Conservation (phyloP, 35 echinoderm and acorn worm genomes). For the Holothuria glaberrima region DNA sequence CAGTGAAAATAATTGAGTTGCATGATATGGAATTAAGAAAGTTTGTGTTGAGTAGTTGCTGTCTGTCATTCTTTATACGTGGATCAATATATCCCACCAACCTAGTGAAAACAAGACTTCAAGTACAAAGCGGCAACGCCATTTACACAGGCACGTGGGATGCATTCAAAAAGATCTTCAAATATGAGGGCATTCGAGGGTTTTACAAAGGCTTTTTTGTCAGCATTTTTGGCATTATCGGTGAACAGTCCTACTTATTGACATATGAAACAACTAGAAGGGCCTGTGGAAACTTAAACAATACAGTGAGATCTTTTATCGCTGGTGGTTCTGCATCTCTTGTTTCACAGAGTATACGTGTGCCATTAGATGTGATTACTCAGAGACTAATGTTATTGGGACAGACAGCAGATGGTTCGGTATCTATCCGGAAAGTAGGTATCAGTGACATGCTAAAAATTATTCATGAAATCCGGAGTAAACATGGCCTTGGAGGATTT, state of each 20-base stretch:
- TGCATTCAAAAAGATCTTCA: slow-evolving; percentile 88
- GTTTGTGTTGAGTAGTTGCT: slow-evolving; percentile 75
- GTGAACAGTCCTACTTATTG: slow-evolving; percentile 86
- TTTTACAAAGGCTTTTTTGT: slow-evolving; percentile 95
- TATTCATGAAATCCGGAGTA: slow-evolving; percentile 49
- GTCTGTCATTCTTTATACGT: slow-evolving; percentile 75
- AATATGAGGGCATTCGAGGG: slow-evolving; percentile 87
- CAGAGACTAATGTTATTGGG: slow-evolving; percentile 90
- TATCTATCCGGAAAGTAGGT: slow-evolving; percentile 62
- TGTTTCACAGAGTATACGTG: slow-evolving; percentile 87
- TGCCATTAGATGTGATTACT: slow-evolving; percentile 89
- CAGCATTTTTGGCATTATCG: slow-evolving; percentile 75
- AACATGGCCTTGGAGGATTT: slow-evolving; percentile 81
- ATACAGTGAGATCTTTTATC: slow-evolving; percentile 74
- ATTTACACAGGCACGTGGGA: slow-evolving; percentile 94
- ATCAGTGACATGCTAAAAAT: slow-evolving; percentile 65
- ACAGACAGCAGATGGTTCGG: slow-evolving; percentile 58
- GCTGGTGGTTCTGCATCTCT: slow-evolving; percentile 86
- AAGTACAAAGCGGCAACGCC: slow-evolving; percentile 81
- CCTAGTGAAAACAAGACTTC: slow-evolving; percentile 90
- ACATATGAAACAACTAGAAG: slow-evolving; percentile 86
- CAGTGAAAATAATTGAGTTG: slow-evolving; percentile 84
- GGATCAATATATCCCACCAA: slow-evolving; percentile 78
- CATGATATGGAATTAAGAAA: slow-evolving; percentile 93
- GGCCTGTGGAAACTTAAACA: slow-evolving; percentile 67